These are phyloP conservation scores for Brachionus rotundiformis DNA, from an alignment of 1,140 invertebrate species.

Conservation along the genomic window DNA sequence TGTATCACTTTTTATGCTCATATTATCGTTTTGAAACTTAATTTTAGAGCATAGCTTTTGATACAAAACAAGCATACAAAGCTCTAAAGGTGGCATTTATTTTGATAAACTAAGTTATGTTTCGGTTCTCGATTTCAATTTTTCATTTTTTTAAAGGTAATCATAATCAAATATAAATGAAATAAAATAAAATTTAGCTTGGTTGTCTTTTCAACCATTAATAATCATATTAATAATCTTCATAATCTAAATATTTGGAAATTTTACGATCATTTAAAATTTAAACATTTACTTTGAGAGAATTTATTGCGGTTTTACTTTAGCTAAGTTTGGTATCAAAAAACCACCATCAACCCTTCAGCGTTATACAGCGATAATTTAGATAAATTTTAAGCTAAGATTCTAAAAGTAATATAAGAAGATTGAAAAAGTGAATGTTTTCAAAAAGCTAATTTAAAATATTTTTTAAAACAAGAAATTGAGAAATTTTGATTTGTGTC, in stretches of 20 bases:
- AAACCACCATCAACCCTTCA: background rate
- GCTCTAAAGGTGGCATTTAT: background rate
- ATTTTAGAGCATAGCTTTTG: background rate
- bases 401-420: too few relatives aligned
- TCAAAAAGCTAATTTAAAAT: too few relatives aligned
- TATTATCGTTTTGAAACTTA: background rate
- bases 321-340: background rate
- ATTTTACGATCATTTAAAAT: background rate
- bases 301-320: background rate
- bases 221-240: background rate
- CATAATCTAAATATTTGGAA: background rate
- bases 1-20: conserved; percentile 1
- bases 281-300: background rate
- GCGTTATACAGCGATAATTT: background rate
- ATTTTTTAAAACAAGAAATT: background rate
- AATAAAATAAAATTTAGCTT: too few relatives aligned
- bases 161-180: too few relatives aligned
- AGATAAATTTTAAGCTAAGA: background rate
- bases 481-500: background rate
- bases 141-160: background rate
- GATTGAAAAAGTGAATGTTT: too few relatives aligned
- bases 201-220: background rate
- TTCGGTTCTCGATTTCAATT: conserved; percentile 1
- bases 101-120: background rate
- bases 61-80: conserved; percentile 2